Evolutionary conservation across 2,113 vertebrate genomes (phyloP).

Genomic region (Gavia stellata): DNA sequence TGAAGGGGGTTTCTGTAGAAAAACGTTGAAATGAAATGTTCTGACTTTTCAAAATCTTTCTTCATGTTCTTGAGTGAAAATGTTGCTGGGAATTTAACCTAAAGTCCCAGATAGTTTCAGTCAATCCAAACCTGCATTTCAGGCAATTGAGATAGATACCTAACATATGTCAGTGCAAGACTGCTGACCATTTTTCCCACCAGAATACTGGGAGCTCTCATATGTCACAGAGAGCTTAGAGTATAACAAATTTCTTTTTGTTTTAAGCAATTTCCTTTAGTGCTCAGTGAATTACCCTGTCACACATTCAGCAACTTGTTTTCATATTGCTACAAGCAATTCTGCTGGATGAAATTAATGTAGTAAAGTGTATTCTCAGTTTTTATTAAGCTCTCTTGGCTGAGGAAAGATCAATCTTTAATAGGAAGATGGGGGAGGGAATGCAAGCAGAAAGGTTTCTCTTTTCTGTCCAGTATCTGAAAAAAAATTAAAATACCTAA

Average conservation of each 20-base stretch:
- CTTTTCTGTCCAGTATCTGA: constrained; percentile 7
- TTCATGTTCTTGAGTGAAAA: neutral
- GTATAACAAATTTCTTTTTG: constrained; percentile 27
- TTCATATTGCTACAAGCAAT: neutral
- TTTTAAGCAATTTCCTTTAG: constrained; percentile 24
- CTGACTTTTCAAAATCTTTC: neutral
- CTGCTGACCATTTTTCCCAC: neutral
- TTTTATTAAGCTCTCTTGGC: constrained; percentile 5
- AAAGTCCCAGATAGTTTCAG: neutral
- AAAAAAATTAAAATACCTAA: neutral
- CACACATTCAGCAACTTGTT: constrained; percentile 16
- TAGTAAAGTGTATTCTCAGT: neutral
- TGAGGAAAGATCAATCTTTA: neutral
- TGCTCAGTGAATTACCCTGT: constrained; percentile 11
- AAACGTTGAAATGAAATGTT: neutral
- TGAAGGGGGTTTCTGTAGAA: neutral
- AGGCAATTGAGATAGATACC: neutral
- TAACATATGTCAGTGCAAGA: neutral
- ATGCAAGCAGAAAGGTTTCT: neutral
- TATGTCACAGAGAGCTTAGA: neutral
- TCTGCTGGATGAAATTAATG: neutral
- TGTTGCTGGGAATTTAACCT: neutral
- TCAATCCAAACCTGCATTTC: neutral
- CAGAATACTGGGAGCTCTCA: neutral
- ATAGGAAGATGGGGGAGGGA: neutral